A percentile compares a stretch with the other conserved stretches of the same genome.
These are phyloP conservation scores for Globia sparganii DNA, from an alignment of 2,888 invertebrate genomes.

Conservation along the genomic window DNA sequence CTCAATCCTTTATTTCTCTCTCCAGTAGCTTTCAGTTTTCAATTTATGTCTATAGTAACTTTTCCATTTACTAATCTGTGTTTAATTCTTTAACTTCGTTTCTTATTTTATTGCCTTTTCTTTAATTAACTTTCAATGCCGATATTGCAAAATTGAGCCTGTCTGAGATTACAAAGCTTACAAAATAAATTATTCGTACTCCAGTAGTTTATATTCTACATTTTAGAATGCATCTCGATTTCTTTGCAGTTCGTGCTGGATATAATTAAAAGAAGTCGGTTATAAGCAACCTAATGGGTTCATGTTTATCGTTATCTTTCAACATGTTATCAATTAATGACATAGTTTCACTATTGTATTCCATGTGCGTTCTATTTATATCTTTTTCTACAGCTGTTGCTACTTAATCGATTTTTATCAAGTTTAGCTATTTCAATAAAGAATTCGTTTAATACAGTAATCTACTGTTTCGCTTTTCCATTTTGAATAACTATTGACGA, in stretches of 20 bases:
- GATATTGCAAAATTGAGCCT: conserved; percentile 34
- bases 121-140: conserved; percentile 33
- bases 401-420: not conserved
- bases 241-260: conserved; percentile 21
- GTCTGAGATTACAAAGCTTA: conserved; percentile 3
- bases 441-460: not conserved
- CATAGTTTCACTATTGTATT: conserved; percentile 15
- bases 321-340: conserved; percentile 3
- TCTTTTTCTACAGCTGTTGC: not conserved
- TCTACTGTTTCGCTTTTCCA: not conserved
- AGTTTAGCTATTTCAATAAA: not conserved
- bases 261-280: not conserved
- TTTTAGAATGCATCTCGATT: conserved; percentile 19
- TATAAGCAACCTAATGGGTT: conserved; percentile 4
- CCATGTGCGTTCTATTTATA: not conserved
- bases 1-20: not conserved
- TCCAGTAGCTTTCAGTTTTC: not conserved
- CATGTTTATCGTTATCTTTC: conserved; percentile 18
- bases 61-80: conserved; percentile 2
- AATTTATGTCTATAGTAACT: not conserved
- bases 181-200: not conserved
- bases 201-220: conserved; percentile 1
- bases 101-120: conserved; percentile 15
- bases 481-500: not conserved
- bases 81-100: not conserved